Base-by-base conservation (phyloP, 2,113 vertebrate genomes). In the Takifugu flavidus region DNA sequence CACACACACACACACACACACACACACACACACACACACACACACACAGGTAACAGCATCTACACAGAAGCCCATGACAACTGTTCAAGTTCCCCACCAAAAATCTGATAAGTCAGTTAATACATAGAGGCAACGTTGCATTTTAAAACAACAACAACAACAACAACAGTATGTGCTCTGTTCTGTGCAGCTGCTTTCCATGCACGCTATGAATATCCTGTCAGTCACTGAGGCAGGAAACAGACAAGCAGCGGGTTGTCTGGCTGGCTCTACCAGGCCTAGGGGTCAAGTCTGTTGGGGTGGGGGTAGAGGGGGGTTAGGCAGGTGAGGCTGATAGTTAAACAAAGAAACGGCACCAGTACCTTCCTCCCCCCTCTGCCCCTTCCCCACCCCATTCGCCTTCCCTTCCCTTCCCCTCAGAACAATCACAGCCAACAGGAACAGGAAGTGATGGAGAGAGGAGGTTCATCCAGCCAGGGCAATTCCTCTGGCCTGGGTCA, bases 391-490 rank as follows among this genome's bases (percentile, higher is more conserved):
- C 66, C 80, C 62, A 70, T 77, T 82, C 75, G 74, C 81, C 67
- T 82, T 83, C 85, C 67, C 67, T 82, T 83, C 85, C 67, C 58
- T 79, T 79, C 70, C 77, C 71, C 67, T 70, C 52, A 65, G 73
- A 88, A 88, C 85, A 87, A 86, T 87, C 51, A 13, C 42, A 64
- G 65, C 77, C 67, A 75, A 78, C 79, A 82, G 82, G 84, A 86
- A 85, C 70, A 80, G 84, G 86, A 88, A 85, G 84, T 86, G 79
- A 84, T 78, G 79, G 53, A 39, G 71, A 76, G 56, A 69, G 77
- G 72, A 79, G 80, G 83, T 67, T 67, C 72, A 80, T 70, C 77
- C 79, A 86, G 82, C 76, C 70, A 5, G 74, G 70, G 65, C 77
- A 85, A 31, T 85, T 85, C 80, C 72, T n/a, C 81, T 60, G 73